Evolutionary conservation across 2,797 vertebrate species (phyloP).

Genomic region (Lacerta agilis): DNA sequence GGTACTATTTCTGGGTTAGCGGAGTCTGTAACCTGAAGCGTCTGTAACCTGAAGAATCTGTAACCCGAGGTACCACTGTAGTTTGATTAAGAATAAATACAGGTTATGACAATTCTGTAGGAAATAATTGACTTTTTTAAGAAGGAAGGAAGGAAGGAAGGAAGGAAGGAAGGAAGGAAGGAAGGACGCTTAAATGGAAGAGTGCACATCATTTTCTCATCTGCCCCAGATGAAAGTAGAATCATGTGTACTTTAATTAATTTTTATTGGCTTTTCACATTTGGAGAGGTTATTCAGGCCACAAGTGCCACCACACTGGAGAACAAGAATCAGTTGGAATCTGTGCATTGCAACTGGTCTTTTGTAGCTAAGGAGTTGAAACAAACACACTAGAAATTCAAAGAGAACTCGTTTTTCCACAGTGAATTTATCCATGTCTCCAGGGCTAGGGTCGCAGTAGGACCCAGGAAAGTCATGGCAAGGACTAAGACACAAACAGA

Average conservation of each 20-base stretch:
- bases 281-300: neutral
- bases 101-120: constrained; percentile 76
- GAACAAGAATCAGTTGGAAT: neutral
- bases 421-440: neutral
- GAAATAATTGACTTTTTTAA: constrained; percentile 24
- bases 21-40: no score
- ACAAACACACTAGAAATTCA: neutral
- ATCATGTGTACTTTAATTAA: neutral
- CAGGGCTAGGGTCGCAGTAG: neutral
- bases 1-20: no score
- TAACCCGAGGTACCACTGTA: constrained; percentile 19
- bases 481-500: neutral
- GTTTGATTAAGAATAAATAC: constrained; percentile 82
- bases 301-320: neutral
- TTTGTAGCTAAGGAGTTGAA: neutral
- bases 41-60: no score
- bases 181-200: neutral
- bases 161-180: neutral
- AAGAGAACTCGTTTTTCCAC: neutral
- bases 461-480: neutral
- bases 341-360: neutral
- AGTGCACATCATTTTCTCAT: neutral
- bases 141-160: no score
- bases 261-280: neutral
- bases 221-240: neutral